Evolutionary conservation across 2,797 vertebrate genomes (phyloP).

Genomic region (Emys orbicularis): DNA sequence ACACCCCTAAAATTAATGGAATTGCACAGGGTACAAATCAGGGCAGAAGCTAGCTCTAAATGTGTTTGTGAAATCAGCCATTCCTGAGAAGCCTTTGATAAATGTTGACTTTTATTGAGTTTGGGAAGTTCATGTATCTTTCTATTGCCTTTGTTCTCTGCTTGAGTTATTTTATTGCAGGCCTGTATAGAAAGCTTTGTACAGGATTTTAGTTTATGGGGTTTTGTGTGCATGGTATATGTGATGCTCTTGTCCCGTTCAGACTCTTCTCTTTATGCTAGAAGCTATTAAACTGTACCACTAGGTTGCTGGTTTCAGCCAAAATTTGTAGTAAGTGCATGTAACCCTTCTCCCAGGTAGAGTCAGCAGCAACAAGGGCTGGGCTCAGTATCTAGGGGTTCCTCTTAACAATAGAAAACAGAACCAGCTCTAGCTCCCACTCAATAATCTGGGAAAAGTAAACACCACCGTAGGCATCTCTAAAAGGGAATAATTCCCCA

Average conservation of each 20-base stretch:
- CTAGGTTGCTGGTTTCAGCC: not conserved
- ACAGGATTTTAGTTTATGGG: conserved; percentile 26
- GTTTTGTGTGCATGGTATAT: not conserved
- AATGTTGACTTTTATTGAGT: conserved; percentile 6
- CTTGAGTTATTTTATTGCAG: conserved; percentile 1
- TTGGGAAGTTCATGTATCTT: conserved; percentile 17
- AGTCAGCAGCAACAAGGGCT: not conserved
- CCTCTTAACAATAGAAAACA: not conserved
- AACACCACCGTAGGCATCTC: too few species aligned
- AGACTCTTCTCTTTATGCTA: conserved; percentile 29
- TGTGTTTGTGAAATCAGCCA: not conserved
- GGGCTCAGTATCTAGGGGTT: not conserved
- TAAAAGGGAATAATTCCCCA: too few species aligned
- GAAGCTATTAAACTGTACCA: not conserved
- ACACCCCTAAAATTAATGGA: not conserved
- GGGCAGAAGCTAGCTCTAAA: not conserved
- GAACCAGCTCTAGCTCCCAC: not conserved
- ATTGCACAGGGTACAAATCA: not conserved
- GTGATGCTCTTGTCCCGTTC: conserved; percentile 15
- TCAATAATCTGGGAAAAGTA: not conserved
- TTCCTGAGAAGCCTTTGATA: conserved; percentile 9
- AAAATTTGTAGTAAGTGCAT: not conserved
- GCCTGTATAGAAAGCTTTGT: conserved; percentile 8
- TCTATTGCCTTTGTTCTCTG: not conserved
- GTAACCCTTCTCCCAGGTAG: not conserved